A percentile compares a stretch with the other conserved stretches of the same genome.
These are phyloP conservation scores for Paradisaea rubra DNA, from an alignment of 2,113 vertebrate genomes.

Conservation along the genomic window DNA sequence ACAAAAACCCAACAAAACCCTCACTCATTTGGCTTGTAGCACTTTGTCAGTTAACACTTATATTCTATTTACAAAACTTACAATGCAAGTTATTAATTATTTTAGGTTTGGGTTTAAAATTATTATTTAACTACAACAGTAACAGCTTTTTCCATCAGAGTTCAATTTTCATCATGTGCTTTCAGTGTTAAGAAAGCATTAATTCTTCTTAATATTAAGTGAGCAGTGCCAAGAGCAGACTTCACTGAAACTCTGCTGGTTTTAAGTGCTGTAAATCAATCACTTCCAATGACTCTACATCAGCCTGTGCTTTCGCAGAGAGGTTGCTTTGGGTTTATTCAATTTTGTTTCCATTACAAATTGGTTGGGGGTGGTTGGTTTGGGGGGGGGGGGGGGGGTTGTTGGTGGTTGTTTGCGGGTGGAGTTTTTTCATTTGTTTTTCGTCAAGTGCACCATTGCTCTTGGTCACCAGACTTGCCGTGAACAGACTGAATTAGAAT, in stretches of 20 bases:
- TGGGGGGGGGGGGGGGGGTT: no score
- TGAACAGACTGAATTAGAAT: not conserved
- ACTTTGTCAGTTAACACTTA: not conserved
- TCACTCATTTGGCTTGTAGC: not conserved
- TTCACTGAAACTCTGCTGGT: not conserved
- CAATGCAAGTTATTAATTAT: not conserved
- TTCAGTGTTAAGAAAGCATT: not conserved
- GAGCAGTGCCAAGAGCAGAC: not conserved
- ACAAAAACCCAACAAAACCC: not conserved
- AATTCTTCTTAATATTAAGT: not conserved
- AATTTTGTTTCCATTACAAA: not conserved
- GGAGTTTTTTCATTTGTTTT: not conserved
- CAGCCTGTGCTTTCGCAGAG: not conserved
- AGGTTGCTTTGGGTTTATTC: not conserved
- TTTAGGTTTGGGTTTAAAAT: not conserved
- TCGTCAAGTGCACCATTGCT: not conserved
- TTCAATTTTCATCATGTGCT: not conserved
- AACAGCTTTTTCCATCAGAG: not conserved
- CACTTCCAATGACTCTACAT: not conserved
- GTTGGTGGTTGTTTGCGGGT: not conserved
- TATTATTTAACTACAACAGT: not conserved
- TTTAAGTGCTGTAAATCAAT: not conserved
- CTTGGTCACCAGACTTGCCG: not conserved
- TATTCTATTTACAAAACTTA: not conserved
- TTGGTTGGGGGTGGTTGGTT: rapidly evolving